Conservation (phyloP, 2,113 vertebrate genomes). For the Alouatta palliata region DNA sequence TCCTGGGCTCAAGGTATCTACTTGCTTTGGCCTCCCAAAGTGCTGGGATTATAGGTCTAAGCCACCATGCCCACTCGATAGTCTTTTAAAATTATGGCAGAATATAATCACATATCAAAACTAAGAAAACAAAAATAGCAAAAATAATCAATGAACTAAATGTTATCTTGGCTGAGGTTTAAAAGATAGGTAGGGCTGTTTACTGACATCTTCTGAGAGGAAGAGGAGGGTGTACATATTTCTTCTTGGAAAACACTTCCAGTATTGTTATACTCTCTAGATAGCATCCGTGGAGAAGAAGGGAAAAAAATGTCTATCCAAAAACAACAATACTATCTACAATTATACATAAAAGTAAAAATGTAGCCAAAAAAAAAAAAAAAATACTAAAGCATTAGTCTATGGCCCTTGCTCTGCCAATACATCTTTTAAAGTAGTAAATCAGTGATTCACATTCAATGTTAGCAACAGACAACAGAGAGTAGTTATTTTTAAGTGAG, state of each 20-base stretch:
- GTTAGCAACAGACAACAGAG: neutral
- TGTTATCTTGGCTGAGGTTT: neutral
- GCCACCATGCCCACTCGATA: no score
- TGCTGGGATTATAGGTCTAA: no score
- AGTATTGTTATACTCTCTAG: neutral
- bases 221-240: neutral
- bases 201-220: neutral
- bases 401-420: neutral
- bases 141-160: constrained; percentile 27
- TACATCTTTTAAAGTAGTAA: neutral
- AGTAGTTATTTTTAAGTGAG: neutral
- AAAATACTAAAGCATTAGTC: neutral
- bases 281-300: neutral
- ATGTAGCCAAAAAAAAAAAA: neutral
- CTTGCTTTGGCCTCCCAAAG: no score
- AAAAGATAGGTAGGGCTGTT: neutral
- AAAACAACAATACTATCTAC: neutral
- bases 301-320: neutral
- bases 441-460: neutral
- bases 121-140: neutral
- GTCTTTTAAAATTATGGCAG: neutral
- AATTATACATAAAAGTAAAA: neutral
- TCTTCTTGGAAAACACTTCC: neutral
- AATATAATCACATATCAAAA: neutral
- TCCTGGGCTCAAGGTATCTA: no score